phyloP scores from a whole-genome alignment of 1,140 invertebrate genomes.

The Eriosoma lanigerum region DNA sequence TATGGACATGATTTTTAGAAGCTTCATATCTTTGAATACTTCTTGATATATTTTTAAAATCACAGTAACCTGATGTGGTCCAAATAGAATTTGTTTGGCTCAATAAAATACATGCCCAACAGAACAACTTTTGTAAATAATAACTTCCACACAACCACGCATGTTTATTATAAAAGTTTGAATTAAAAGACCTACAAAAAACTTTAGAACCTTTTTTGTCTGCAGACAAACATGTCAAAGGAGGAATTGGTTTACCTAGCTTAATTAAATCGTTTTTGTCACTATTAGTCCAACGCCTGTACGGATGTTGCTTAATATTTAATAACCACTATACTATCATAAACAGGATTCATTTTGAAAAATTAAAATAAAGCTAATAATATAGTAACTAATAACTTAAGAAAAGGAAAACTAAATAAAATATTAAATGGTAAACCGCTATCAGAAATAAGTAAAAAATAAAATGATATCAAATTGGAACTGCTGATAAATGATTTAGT shows the following conservation, averaged over 20 bases:
- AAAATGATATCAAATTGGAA: too few species aligned
- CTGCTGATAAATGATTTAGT: too few species aligned
- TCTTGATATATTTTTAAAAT: constrained; percentile 5
- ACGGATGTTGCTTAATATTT: background rate
- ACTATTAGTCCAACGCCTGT: background rate
- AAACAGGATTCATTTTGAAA: background rate
- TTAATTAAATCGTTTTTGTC: background rate
- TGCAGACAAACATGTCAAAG: background rate
- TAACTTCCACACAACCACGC: background rate
- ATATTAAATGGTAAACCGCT: too few species aligned
- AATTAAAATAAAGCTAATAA: too few species aligned
- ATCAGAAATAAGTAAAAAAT: too few species aligned
- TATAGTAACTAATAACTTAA: too few species aligned
- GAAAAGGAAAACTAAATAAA: too few species aligned
- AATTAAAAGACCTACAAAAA: background rate
- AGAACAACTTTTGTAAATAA: background rate
- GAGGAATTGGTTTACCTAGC: background rate
- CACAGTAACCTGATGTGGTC: background rate
- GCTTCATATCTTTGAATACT: background rate
- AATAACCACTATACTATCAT: background rate
- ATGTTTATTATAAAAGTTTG: background rate
- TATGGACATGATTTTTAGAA: background rate
- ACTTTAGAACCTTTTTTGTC: background rate
- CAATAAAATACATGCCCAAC: constrained; percentile 26
- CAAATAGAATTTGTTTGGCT: constrained; percentile 13